Evolutionary conservation across 2,797 vertebrate genomes (phyloP).

Genomic region (Cryptoblepharus egeriae): DNA sequence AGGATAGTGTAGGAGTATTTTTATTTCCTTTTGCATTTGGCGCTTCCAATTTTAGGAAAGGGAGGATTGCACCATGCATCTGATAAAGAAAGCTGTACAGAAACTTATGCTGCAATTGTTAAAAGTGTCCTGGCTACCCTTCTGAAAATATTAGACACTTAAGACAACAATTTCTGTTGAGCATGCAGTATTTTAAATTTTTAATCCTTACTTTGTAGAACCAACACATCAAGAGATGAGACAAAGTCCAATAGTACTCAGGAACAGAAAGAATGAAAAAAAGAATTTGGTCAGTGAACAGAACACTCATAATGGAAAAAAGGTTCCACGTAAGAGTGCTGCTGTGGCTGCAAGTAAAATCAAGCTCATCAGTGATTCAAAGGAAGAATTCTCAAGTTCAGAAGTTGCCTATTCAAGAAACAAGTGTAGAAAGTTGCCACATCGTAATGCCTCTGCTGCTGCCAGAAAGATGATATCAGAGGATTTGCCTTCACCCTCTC

Average conservation of each 20-base stretch:
- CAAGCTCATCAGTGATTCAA: constrained; percentile 81
- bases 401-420: constrained; percentile 60
- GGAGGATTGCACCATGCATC: no score
- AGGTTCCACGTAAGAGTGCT: constrained; percentile 80
- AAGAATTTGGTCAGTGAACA: constrained; percentile 48
- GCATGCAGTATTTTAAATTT: constrained; percentile 29
- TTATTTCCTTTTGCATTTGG: no score
- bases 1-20: no score
- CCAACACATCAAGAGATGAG: constrained; percentile 64
- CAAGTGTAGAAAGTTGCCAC: constrained; percentile 63
- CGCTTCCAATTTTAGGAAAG: no score
- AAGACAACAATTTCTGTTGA: not conserved
- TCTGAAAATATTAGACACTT: not conserved
- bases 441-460: constrained; percentile 56
- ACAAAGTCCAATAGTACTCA: constrained; percentile 59
- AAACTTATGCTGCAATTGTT: no score
- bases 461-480: constrained; percentile 62
- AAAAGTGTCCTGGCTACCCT: no score
- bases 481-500: constrained; percentile 53
- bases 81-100: no score
- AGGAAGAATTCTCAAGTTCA: constrained; percentile 74
- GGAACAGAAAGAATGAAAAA: constrained; percentile 54
- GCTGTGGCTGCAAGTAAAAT: constrained; percentile 86
- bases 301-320: constrained; percentile 47
- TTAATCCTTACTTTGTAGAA: constrained; percentile 61